phyloP scores from a whole-genome alignment of 2,888 invertebrate genomes.

The Malthinus flaveolus region DNA sequence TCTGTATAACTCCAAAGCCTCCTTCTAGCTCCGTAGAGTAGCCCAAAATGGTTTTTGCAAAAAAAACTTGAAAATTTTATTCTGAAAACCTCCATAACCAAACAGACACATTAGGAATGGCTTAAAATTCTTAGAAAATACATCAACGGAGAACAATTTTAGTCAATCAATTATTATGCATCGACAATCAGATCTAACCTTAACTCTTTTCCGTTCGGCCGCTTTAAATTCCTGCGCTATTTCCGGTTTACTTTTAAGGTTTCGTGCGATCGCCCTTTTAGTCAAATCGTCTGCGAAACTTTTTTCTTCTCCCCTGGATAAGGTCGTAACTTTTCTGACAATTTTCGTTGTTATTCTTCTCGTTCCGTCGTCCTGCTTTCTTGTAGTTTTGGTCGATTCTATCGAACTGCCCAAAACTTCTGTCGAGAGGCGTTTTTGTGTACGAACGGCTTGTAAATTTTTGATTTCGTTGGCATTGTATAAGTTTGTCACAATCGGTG shows the following conservation, averaged over 20 bases:
- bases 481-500: slow-evolving; percentile 50
- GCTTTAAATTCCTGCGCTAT: slow-evolving; percentile 59
- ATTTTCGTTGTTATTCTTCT: slow-evolving; percentile 84
- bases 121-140: no score
- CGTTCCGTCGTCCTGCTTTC: slow-evolving; percentile 76
- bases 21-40: no score
- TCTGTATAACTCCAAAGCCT: no score
- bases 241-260: slow-evolving; percentile 61
- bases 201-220: slow-evolving; percentile 71
- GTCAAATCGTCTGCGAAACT: slow-evolving; percentile 71
- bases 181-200: slow-evolving; percentile 61
- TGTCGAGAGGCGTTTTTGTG: slow-evolving; percentile 80
- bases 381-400: slow-evolving; percentile 82
- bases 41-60: no score
- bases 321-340: slow-evolving; percentile 84
- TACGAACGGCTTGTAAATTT: slow-evolving; percentile 76
- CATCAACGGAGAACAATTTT: no score
- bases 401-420: slow-evolving; percentile 83
- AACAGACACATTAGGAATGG: no score
- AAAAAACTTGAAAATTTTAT: no score
- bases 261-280: slow-evolving; percentile 60
- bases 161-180: no score
- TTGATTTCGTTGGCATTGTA: slow-evolving; percentile 49
- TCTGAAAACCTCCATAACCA: no score
- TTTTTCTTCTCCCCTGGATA: slow-evolving; percentile 84